A percentile compares a stretch with the other conserved stretches of the same genome.
These are phyloP conservation scores for Daphoenositta chrysoptera DNA, from an alignment of 2,113 vertebrate genomes.

Conservation along the genomic window DNA sequence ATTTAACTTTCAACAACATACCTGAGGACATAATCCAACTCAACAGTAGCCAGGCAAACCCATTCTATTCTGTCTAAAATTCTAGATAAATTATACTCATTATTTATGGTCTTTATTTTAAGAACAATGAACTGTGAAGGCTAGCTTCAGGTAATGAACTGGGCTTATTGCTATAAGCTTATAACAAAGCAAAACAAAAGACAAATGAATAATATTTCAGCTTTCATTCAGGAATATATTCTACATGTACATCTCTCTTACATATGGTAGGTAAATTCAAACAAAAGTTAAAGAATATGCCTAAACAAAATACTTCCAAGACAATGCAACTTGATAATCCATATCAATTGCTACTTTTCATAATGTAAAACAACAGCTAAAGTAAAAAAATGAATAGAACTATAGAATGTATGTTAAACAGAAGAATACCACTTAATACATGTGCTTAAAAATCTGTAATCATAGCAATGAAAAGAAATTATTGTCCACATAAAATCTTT, in stretches of 20 bases:
- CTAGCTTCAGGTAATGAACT: background rate
- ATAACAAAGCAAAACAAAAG: background rate
- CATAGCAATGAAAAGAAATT: background rate
- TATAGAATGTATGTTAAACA: background rate
- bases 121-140: background rate
- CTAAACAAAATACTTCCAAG: background rate
- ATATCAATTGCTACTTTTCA: background rate
- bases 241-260: background rate
- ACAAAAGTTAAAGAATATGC: background rate
- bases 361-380: background rate
- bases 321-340: background rate
- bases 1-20: background rate
- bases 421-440: background rate
- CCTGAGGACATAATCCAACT: background rate
- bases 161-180: background rate
- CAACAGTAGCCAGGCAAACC: background rate
- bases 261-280: background rate
- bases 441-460: background rate
- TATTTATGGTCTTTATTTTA: background rate
- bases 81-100: background rate
- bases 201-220: background rate
- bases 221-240: background rate
- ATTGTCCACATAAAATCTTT: background rate
- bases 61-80: background rate
- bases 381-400: background rate